Base-by-base conservation (phyloP, 1,140 invertebrate species). In the Phocides pigmalion region DNA sequence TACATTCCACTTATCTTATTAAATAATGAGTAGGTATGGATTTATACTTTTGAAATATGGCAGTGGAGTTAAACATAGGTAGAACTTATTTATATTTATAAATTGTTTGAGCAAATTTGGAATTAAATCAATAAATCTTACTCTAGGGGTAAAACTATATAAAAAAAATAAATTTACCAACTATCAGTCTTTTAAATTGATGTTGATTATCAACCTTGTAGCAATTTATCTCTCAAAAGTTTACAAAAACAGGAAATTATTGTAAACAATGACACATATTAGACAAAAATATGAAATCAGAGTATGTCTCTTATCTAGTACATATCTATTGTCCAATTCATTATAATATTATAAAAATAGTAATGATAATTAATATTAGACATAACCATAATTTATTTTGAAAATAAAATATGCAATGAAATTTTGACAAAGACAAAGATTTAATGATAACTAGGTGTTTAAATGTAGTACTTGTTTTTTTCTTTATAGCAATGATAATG, bases 181-280 rank as follows among this genome's bases (percentile, higher is more conserved):
- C 91, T 92, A 92, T 92, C 91, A 92, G 91, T 92, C 91, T 92
- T 92, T 87, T 90, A 90, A 90, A 92, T 92, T 91, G 91, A 92
- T 91, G 88, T 91, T 87, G 87, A 89, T 89, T 87, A 87, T 89
- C 87, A 91, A 89, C 84, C 89, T 87, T 84, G 79, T 88, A 82
- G 83, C 84, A 87, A 85, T 82, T 84, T 81, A 69, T 80, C 68
- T 88, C 87, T 89, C 89, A 91, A 91, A 91, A 91, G 87, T 89
- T 91, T 91, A 91, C 87, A 91, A 89, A 87, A 78, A 73, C 66
- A 59, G 67, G 41, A 79, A 77, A 50, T 14, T 74, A 81, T 32
- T 54, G 51, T 71, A 78, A 69, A 64, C 56, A 68, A 56, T 35
- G 64, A 12, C 3, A 22, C 39, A 50, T 58, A 67, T 41, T 64